These are phyloP conservation scores for Coccyzus lansbergi DNA, from an alignment of 2,797 vertebrate genomes.

Conservation along the genomic window DNA sequence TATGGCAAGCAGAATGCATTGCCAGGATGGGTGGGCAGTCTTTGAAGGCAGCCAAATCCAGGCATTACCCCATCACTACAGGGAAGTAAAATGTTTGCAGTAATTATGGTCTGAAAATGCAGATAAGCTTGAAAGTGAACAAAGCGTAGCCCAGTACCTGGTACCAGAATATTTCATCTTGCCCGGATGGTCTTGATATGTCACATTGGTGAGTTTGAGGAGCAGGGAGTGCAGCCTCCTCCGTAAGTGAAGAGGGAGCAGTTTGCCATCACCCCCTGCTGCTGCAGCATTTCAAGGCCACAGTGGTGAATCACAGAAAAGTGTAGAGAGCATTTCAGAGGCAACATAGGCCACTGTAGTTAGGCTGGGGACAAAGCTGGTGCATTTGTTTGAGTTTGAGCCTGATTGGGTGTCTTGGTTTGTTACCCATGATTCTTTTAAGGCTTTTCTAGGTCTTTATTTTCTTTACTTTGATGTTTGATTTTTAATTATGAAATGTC, in stretches of 20 bases:
- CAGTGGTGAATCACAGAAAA: background rate
- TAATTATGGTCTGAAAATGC: background rate
- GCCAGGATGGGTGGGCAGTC: background rate
- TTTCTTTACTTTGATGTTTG: background rate
- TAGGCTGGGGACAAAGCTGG: background rate
- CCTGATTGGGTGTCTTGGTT: background rate
- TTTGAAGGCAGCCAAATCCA: background rate
- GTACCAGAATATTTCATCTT: background rate
- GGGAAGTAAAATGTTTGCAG: background rate
- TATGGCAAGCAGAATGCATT: background rate
- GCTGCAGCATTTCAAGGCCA: background rate
- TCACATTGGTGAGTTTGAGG: fast-evolving
- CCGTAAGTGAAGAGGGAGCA: background rate
- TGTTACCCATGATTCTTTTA: background rate
- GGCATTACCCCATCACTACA: background rate
- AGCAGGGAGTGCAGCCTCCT: background rate
- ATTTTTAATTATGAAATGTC: background rate
- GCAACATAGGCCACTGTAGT: background rate
- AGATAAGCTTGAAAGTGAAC: background rate
- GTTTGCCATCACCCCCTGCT: background rate
- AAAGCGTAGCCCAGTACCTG: background rate
- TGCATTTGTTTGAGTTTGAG: background rate
- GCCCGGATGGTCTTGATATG: background rate
- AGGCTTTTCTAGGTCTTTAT: background rate
- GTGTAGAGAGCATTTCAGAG: background rate